phyloP scores from a whole-genome alignment of 1,140 invertebrate species.

The Bombus superbus region DNA sequence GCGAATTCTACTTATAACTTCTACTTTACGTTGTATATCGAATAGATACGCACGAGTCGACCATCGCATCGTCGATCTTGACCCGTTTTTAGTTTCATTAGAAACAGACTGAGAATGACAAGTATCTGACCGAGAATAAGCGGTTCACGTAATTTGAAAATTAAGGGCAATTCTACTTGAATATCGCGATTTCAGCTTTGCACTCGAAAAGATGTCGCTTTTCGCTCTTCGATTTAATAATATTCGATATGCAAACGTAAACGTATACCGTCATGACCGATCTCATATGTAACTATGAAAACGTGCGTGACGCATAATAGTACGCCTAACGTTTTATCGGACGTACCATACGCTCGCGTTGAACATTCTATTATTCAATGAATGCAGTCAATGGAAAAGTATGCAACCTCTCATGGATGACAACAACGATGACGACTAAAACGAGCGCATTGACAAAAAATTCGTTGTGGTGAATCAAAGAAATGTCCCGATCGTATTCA shows the following conservation, averaged over 20 bases:
- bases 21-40: background rate
- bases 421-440: constrained; percentile 5
- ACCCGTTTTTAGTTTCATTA: constrained; percentile 57
- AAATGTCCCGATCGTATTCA: background rate
- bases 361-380: constrained; percentile 51
- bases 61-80: constrained; percentile 48
- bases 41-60: background rate
- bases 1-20: background rate
- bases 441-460: background rate
- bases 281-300: background rate
- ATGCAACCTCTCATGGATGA: constrained; percentile 52
- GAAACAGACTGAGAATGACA: background rate
- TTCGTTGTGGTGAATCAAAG: background rate
- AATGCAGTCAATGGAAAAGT: constrained; percentile 55
- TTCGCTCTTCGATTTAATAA: background rate
- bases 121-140: background rate
- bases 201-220: background rate
- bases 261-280: no score
- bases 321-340: no score
- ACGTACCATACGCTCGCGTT: constrained; percentile 21
- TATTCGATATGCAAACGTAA: background rate
- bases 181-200: no score
- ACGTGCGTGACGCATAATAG: background rate
- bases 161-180: background rate
- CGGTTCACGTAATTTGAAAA: background rate